phyloP scores from a whole-genome alignment of 2,888 invertebrate species.

The Apodemia mormo region DNA sequence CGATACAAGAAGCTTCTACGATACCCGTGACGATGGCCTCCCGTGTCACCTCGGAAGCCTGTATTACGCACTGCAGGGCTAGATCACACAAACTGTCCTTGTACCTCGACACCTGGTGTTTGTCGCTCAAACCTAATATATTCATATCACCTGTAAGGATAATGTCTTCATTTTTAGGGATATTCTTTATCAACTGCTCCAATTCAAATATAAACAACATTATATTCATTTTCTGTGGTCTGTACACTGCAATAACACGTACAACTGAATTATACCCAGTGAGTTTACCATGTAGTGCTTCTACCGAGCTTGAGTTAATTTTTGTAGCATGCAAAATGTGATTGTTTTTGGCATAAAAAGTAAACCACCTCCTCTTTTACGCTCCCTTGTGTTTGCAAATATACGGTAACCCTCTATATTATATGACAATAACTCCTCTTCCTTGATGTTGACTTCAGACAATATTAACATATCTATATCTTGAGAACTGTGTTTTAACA shows the following conservation, averaged over 20 bases:
- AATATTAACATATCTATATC: background rate
- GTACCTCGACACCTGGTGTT: background rate
- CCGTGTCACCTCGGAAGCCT: background rate
- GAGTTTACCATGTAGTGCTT: no score
- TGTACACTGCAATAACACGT: no score
- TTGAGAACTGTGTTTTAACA: background rate
- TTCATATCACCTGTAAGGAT: background rate
- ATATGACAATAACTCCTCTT: background rate
- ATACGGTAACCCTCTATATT: no score
- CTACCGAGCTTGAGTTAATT: no score
- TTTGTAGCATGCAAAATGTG: no score
- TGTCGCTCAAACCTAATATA: background rate
- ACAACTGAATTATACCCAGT: no score
- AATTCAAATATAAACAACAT: no score
- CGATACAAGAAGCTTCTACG: background rate
- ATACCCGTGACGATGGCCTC: background rate
- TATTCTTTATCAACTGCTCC: no score
- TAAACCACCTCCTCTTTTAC: no score
- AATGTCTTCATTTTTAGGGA: background rate
- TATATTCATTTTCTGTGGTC: no score
- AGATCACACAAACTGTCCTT: conserved; percentile 9
- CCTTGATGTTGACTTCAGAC: background rate
- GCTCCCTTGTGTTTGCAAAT: no score
- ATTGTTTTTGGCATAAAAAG: no score
- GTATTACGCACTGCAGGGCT: background rate